These are phyloP conservation scores for Aramus guarauna DNA, from an alignment of 2,113 vertebrate genomes.

Conservation along the genomic window DNA sequence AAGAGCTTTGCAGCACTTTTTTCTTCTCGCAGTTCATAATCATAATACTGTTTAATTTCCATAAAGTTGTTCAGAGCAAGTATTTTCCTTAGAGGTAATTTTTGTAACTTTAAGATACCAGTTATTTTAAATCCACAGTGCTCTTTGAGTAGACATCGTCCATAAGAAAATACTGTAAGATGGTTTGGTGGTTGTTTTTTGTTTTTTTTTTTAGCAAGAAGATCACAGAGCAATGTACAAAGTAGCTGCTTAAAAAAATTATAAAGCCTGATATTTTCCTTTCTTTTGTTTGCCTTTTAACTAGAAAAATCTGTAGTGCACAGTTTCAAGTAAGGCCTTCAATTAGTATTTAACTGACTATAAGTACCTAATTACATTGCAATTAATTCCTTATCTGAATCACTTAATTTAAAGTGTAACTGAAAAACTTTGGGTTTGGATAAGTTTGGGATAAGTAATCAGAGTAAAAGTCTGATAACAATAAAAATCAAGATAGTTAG, in stretches of 20 bases:
- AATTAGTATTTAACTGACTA: constrained; percentile 35
- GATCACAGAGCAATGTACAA: not conserved
- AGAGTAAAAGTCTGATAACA: not conserved
- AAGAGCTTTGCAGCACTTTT: not conserved
- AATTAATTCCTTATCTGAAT: constrained; percentile 51
- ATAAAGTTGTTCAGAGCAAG: not conserved
- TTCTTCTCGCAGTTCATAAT: not conserved
- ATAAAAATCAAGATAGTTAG: not conserved
- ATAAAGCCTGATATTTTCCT: not conserved
- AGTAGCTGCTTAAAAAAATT: not conserved
- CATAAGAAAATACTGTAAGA: not conserved
- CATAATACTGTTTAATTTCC: not conserved
- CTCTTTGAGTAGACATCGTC: not conserved
- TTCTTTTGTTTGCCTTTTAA: not conserved
- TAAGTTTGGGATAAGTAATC: not conserved
- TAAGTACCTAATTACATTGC: constrained; percentile 20
- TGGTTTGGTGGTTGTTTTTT: not conserved
- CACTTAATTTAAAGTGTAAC: not conserved
- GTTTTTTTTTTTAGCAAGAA: not conserved
- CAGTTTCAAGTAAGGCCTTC: constrained; percentile 18
- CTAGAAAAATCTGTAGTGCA: constrained; percentile 17
- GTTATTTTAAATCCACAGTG: not conserved
- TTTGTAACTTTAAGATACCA: not conserved
- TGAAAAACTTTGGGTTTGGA: not conserved
- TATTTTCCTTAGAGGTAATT: not conserved